phyloP scores from a whole-genome alignment of 2,888 invertebrate species.

The Lasioglossum lativentre region DNA sequence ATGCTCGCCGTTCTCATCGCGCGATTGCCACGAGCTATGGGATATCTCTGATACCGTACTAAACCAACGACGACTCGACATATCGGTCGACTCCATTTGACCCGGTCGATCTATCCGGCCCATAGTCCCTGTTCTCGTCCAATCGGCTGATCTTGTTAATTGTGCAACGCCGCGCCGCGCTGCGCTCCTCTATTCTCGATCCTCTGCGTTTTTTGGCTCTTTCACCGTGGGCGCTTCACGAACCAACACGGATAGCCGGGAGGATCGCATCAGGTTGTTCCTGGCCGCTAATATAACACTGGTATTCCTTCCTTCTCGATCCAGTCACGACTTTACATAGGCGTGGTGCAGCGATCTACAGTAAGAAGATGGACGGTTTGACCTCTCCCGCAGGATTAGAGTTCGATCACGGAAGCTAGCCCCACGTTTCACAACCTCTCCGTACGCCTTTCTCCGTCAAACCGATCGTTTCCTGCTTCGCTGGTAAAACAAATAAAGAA shows the following conservation, averaged over 20 bases:
- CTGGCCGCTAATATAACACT: constrained; percentile 64
- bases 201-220: constrained; percentile 50
- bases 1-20: constrained; percentile 19
- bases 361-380: constrained; percentile 78
- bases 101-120: constrained; percentile 42
- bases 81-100: constrained; percentile 44
- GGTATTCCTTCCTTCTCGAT: constrained; percentile 71
- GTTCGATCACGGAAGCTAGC: constrained; percentile 51
- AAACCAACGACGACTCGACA: constrained; percentile 49
- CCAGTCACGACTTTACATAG: constrained; percentile 80
- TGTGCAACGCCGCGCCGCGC: constrained; percentile 58
- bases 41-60: constrained; percentile 21
- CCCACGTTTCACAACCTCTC: not conserved
- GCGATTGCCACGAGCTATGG: constrained; percentile 35
- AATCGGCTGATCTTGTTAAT: constrained; percentile 68
- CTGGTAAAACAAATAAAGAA: not conserved
- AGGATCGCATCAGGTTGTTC: constrained; percentile 66
- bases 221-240: constrained; percentile 69
- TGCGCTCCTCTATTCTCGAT: constrained; percentile 59
- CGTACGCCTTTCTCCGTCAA: constrained; percentile 11
- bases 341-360: constrained; percentile 75
- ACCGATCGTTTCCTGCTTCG: constrained; percentile 1
- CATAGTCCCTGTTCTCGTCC: constrained; percentile 32
- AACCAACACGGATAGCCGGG: constrained; percentile 62
- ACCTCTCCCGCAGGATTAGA: constrained; percentile 71